Conservation (phyloP, 2,113 vertebrate genomes). For the Nyctereutes procyonoides region DNA sequence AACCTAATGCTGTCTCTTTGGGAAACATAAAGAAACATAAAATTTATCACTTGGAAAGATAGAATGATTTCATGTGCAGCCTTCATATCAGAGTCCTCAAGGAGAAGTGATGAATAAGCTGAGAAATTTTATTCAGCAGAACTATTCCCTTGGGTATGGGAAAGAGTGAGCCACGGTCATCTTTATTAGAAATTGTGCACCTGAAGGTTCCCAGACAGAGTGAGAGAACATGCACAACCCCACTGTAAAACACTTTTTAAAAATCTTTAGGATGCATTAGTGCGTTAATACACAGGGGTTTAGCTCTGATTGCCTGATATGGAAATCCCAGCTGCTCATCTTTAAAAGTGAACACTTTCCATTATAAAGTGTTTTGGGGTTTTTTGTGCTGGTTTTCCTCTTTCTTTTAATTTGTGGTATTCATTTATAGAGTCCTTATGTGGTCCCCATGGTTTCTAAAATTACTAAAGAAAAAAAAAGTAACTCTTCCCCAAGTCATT, state of each 20-base stretch:
- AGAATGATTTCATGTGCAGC: slow-evolving; percentile 57
- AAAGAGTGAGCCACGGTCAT: slow-evolving; percentile 25
- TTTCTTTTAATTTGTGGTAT: slow-evolving; percentile 58
- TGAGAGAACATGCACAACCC: neutral
- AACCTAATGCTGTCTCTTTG: neutral
- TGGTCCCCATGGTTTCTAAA: slow-evolving; percentile 64
- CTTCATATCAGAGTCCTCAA: slow-evolving; percentile 63
- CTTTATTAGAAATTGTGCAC: slow-evolving; percentile 69
- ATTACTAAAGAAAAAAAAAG: slow-evolving; percentile 63
- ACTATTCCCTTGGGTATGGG: neutral
- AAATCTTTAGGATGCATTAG: slow-evolving; percentile 68
- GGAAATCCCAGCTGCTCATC: slow-evolving; percentile 73
- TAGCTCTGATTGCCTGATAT: slow-evolving; percentile 54
- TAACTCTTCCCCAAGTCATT: slow-evolving; percentile 31
- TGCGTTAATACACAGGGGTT: slow-evolving; percentile 37
- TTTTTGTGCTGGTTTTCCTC: neutral
- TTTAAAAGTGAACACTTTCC: slow-evolving; percentile 66
- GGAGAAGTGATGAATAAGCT: slow-evolving; percentile 77
- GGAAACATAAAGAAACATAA: neutral
- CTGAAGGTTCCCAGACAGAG: slow-evolving; percentile 56
- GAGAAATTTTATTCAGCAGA: slow-evolving; percentile 72
- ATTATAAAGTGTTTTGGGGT: slow-evolving; percentile 36
- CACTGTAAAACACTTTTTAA: neutral
- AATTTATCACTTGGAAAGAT: slow-evolving; percentile 30
- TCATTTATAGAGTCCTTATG: slow-evolving; percentile 35